A percentile compares a stretch with the other conserved stretches of the same genome.
These are phyloP conservation scores for Plutella xylostella DNA, from an alignment of 2,888 invertebrate genomes.

Conservation along the genomic window DNA sequence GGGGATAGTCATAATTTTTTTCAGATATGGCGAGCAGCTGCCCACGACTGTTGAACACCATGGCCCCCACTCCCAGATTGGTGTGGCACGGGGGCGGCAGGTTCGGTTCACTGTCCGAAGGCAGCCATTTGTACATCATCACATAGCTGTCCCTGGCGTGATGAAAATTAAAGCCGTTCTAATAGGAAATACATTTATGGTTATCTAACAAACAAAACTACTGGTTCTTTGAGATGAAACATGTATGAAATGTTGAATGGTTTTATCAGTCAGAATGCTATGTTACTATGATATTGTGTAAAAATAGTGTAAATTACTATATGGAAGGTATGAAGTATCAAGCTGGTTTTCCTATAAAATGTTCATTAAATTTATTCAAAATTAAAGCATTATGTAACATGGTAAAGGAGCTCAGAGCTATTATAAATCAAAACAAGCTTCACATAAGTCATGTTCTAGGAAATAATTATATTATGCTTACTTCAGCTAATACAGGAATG, in stretches of 20 bases:
- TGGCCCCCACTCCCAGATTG: conserved; percentile 82
- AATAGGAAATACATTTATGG: too few relatives aligned
- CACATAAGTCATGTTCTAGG: too few relatives aligned
- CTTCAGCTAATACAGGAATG: conserved; percentile 80
- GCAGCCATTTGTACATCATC: conserved; percentile 87
- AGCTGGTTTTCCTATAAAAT: too few relatives aligned
- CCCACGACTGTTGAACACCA: conserved; percentile 81
- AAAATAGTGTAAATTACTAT: background rate
- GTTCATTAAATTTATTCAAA: too few relatives aligned
- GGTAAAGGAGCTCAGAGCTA: too few relatives aligned
- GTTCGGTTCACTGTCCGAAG: conserved; percentile 68
- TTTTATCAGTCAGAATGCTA: background rate
- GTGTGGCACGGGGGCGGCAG: conserved; percentile 85
- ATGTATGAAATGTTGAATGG: background rate
- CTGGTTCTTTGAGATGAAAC: background rate
- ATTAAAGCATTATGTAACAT: too few relatives aligned
- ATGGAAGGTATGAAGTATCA: too few relatives aligned
- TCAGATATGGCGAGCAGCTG: conserved; percentile 87
- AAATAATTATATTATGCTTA: conserved; percentile 32
- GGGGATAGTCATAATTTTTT: conserved; percentile 70
- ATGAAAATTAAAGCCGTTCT: conserved; percentile 90
- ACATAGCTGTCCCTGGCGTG: conserved; percentile 86
- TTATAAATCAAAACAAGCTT: too few relatives aligned
- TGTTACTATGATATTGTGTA: background rate
- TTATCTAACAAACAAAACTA: conserved; percentile 3